Evolutionary conservation across 2,888 invertebrate species (phyloP), one percentile per base, ranked within the genome.

Genomic region (Ormia ochracea): DNA sequence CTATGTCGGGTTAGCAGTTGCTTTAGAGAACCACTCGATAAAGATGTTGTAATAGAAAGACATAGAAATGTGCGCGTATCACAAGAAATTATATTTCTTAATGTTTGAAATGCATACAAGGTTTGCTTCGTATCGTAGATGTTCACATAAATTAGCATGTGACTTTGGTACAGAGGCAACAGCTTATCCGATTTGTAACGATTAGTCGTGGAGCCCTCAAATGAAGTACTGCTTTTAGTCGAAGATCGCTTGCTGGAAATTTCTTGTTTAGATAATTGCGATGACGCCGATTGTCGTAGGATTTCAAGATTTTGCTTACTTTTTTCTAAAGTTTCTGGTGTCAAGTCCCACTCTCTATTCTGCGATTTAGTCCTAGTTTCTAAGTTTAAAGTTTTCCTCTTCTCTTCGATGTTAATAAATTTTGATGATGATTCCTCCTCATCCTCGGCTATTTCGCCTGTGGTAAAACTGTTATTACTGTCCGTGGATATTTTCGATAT

Each of bases 131-230:
- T 93, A 87, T 96, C 96, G 84, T 94, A 95, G 17, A 94, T 93
- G 81, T 94, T 94, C 83, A 93, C 93, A 86, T 96, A 96, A 2
- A 97, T 90, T 45, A 96, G 91, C 90, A 97, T 92, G 86, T 96
- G 96, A 21, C 95, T 94, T 87, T 96, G 96, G 74, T 95, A 92
- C 38, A 95, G 91, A 56, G 89, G 86, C 2, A 86, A 82, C 3
- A 84, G 79, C 33, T 82, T 82, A 52, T 81, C 82, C 9, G 45
- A 48, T 52, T 69, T 70, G 2, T 69, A 45, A 56, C 76, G 85
- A 31, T 59, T 73, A 70, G 66, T 80, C 21, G 63, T 76, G 38
- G 77, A 78, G 50, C 81, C 76, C 10, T 80, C 76, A 38, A 58
- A 69, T 59, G 83, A 75, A 78, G 82, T 76, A 45, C 61, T 82